A percentile compares a stretch with the other conserved stretches of the same genome.
These are phyloP conservation scores for Hypomecis punctinalis DNA, from an alignment of 2,888 invertebrate genomes.

Conservation along the genomic window DNA sequence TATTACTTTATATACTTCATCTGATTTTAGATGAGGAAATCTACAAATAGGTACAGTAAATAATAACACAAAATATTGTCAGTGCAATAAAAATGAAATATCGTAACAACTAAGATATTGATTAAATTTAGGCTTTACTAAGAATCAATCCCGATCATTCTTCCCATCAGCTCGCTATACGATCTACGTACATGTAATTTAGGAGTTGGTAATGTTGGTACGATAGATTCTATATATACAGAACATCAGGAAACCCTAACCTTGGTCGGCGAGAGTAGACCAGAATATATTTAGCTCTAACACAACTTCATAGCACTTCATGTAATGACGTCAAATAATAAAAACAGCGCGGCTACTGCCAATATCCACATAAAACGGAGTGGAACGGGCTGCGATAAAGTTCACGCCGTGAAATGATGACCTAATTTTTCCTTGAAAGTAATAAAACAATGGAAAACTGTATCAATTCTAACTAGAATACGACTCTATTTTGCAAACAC, in stretches of 20 bases:
- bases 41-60: no score
- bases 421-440: conserved; percentile 46
- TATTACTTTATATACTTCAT: no score
- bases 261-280: conserved; percentile 32
- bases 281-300: conserved; percentile 37
- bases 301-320: conserved; percentile 27
- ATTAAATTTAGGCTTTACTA: no score
- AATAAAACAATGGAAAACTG: conserved; percentile 23
- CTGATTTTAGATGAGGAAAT: no score
- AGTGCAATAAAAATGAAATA: no score
- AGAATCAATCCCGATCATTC: no score
- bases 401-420: conserved; percentile 25
- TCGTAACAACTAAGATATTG: no score
- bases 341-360: conserved; percentile 35
- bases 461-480: neutral
- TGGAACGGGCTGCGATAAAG: conserved; percentile 32
- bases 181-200: no score
- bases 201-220: no score
- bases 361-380: conserved; percentile 31
- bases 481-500: neutral
- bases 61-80: no score
- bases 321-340: conserved; percentile 40
- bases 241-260: conserved; percentile 28
- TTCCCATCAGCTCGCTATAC: no score
- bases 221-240: conserved; percentile 8